phyloP scores from a whole-genome alignment of 2,888 invertebrate genomes.

The Serripes groenlandicus region DNA sequence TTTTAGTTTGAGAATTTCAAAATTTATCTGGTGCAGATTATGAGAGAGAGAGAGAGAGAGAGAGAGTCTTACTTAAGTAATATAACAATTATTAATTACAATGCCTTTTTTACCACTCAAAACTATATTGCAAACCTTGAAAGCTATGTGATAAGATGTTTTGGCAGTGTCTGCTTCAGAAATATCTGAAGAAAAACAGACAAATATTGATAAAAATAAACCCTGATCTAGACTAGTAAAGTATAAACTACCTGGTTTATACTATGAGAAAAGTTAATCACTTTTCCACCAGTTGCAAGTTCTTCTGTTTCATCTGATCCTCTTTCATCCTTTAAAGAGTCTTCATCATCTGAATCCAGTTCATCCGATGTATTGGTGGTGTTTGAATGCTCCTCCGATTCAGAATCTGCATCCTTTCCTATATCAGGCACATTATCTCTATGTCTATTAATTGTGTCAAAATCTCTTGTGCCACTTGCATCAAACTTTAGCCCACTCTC shows the following conservation, averaged over 20 bases:
- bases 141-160: too few species aligned
- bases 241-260: not conserved
- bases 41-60: too few species aligned
- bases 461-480: not conserved
- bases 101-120: too few species aligned
- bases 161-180: too few species aligned
- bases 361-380: constrained; percentile 30
- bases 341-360: constrained; percentile 61
- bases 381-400: not conserved
- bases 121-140: too few species aligned
- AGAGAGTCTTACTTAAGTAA: too few species aligned
- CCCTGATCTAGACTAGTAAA: not conserved
- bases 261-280: constrained; percentile 56
- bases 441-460: not conserved
- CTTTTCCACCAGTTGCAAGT: constrained; percentile 35
- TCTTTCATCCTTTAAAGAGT: not conserved
- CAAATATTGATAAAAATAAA: too few species aligned
- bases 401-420: not conserved
- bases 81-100: too few species aligned
- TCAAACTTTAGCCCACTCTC: not conserved
- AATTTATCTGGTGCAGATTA: too few species aligned
- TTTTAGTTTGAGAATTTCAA: too few species aligned
- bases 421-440: not conserved
- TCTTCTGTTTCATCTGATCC: constrained; percentile 38
- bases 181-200: too few species aligned